A percentile compares a stretch with the other conserved stretches of the same genome.
phyloP scores from a whole-genome alignment of 2,888 invertebrate genomes.

The Fissipunctia ypsillon region DNA sequence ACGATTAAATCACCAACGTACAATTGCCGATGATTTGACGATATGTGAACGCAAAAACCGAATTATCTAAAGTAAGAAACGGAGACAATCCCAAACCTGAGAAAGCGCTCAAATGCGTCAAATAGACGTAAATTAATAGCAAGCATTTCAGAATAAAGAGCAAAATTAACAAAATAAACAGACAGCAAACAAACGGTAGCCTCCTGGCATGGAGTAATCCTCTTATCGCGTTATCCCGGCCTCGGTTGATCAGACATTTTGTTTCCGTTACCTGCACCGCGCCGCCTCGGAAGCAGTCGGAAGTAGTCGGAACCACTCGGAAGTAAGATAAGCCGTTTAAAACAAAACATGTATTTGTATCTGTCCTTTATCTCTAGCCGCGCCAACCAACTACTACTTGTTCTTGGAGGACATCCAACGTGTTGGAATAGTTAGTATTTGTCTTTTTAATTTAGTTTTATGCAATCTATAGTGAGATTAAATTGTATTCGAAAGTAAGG shows the following conservation, averaged over 20 bases:
- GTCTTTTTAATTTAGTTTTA: slow-evolving; percentile 26
- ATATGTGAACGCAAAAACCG: background rate
- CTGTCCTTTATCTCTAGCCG: slow-evolving; percentile 52
- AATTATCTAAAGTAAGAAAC: slow-evolving; percentile 10
- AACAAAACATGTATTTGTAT: slow-evolving; percentile 71
- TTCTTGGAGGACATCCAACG: slow-evolving; percentile 55
- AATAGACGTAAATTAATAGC: slow-evolving; percentile 58
- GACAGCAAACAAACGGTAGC: slow-evolving; percentile 71
- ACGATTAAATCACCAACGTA: background rate
- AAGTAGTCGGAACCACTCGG: slow-evolving; percentile 62
- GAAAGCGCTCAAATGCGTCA: slow-evolving; percentile 34
- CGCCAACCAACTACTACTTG: slow-evolving; percentile 32
- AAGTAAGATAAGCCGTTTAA: slow-evolving; percentile 73
- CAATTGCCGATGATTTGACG: background rate
- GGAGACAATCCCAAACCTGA: slow-evolving; percentile 2
- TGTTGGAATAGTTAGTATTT: slow-evolving; percentile 16
- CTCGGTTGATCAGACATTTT: slow-evolving; percentile 74
- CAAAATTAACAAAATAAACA: slow-evolving; percentile 79
- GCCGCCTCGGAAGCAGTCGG: slow-evolving; percentile 51
- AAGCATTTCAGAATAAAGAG: slow-evolving; percentile 67
- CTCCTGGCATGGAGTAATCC: slow-evolving; percentile 75
- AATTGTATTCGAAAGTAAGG: background rate
- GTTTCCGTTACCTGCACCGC: slow-evolving; percentile 72
- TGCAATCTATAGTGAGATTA: background rate
- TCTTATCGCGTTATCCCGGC: slow-evolving; percentile 79